Evolutionary conservation across 1,140 invertebrate species (phyloP), one percentile per base, ranked within the genome.

Genomic region (Drosophila paulistorum): DNA sequence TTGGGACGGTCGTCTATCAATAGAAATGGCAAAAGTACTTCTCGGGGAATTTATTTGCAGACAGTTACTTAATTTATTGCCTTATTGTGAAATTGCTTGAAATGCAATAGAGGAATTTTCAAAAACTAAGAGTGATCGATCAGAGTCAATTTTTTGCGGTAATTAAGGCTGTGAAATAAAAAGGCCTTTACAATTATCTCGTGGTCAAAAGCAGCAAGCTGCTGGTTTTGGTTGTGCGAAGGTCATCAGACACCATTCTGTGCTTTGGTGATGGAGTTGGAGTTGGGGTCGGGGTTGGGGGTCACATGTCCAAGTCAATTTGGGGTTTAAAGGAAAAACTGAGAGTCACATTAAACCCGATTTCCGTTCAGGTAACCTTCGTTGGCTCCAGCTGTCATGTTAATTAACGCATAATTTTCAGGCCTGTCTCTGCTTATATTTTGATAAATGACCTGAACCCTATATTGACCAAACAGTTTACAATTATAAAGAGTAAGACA

Each of bases 381-480:
- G 67, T 63, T 35, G 39, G 35, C 65, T 77, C 59, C 58, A 75
- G 80, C 76, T 83, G 77, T 71, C 81, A 85, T 62, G 82, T 70
- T 81, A 86, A 85, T 82, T 81, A 76, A 76, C 82, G 78, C 82
- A 85, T 86, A 76, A 75, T 81, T 85, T 85, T 82, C 54, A 54
- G 68, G 74, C 78, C 66, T 86, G 78, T 85, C 78, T 55, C 77
- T 55, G 17, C 61, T 55, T 59, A 37, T 68, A 42, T 74, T 78
- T 86, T 85, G 82, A 85, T 78, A 78, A 86, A 86, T 85, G 74
- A 42, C 74, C 58, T 74, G 67, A 57, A 3, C 45, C 45, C 45
- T 48, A 48, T 51, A 51, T 51, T 69, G 62, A 73, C 73, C 72
- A 65, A 81, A 74, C 70, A 58, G 70, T 55, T 67, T 45, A 67